Percentiles rank a stretch among this genome's conserved stretches.
These are phyloP conservation scores for Drosophila robusta DNA, from an alignment of 2,888 invertebrate species.

Conservation along the genomic window DNA sequence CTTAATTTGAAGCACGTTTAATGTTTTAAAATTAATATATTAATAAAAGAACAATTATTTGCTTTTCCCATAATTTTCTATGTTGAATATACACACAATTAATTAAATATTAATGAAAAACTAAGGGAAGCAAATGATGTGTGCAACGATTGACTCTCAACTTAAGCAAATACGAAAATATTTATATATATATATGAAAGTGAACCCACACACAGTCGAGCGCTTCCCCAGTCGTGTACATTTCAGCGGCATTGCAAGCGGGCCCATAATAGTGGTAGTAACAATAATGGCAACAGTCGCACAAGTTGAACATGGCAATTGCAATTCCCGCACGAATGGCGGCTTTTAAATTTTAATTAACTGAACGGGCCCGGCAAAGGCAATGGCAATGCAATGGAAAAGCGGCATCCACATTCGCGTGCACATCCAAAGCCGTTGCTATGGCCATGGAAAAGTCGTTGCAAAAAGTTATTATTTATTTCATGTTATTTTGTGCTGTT, in stretches of 20 bases:
- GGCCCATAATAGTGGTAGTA: constrained; percentile 57
- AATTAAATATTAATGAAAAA: not conserved
- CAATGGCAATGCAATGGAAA: constrained; percentile 11
- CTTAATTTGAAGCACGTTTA: too few relatives aligned
- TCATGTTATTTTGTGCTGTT: constrained; percentile 77
- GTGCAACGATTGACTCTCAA: not conserved
- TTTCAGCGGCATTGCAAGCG: constrained; percentile 28
- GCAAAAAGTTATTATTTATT: constrained; percentile 79
- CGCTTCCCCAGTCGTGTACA: constrained; percentile 9
- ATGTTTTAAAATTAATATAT: too few relatives aligned
- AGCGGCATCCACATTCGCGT: constrained; percentile 6
- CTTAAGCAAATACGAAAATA: not conserved
- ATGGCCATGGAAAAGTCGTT: constrained; percentile 39
- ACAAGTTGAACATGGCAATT: constrained; percentile 68
- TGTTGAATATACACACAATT: too few relatives aligned
- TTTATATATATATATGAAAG: not conserved
- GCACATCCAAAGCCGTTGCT: constrained; percentile 16
- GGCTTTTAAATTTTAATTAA: constrained; percentile 78
- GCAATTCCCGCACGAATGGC: constrained; percentile 74
- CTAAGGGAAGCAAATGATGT: not conserved
- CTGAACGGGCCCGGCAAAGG: constrained; percentile 47
- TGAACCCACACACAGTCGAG: not conserved
- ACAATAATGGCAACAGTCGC: constrained; percentile 66
- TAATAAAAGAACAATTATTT: too few relatives aligned
- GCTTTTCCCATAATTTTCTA: too few relatives aligned